Percentiles rank a stretch among this genome's conserved stretches.
These are phyloP conservation scores for Craterocephalus amniculus DNA, from an alignment of 2,797 vertebrate genomes.

Conservation along the genomic window DNA sequence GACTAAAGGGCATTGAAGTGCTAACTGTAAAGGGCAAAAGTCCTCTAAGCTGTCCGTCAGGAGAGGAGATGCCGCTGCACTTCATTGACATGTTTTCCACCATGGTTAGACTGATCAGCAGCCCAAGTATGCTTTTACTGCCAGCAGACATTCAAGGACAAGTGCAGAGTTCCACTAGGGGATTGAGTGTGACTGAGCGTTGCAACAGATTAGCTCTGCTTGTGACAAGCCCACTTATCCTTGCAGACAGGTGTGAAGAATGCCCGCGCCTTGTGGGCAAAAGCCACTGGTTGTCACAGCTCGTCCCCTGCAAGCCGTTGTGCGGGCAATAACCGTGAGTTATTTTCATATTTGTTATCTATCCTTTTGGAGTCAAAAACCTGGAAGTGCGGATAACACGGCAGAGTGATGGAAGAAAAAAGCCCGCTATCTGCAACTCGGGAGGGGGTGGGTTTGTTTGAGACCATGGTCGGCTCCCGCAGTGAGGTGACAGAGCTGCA, in stretches of 20 bases:
- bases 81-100: constrained; percentile 72
- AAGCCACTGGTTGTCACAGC: constrained; percentile 74
- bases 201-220: constrained; percentile 84
- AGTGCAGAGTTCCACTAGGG: constrained; percentile 68
- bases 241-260: constrained; percentile 85
- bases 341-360: constrained; percentile 68
- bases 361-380: constrained; percentile 69
- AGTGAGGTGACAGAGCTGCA: constrained; percentile 42
- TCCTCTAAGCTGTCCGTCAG: constrained; percentile 43
- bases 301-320: constrained; percentile 49
- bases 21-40: constrained; percentile 60
- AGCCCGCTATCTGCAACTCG: constrained; percentile 31
- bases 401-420: constrained; percentile 49
- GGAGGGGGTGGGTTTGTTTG: constrained; percentile 44
- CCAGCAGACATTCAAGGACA: constrained; percentile 81
- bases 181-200: constrained; percentile 83
- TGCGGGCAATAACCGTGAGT: constrained; percentile 49
- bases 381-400: constrained; percentile 54
- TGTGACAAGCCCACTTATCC: constrained; percentile 82
- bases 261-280: constrained; percentile 78
- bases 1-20: constrained; percentile 32
- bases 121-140: constrained; percentile 67
- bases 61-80: constrained; percentile 34
- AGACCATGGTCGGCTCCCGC: constrained; percentile 32
- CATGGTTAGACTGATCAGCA: constrained; percentile 66